Percentiles rank a stretch among this genome's conserved stretches.
These are phyloP conservation scores for Cephus cinctus DNA, from an alignment of 1,140 invertebrate genomes.

Conservation along the genomic window DNA sequence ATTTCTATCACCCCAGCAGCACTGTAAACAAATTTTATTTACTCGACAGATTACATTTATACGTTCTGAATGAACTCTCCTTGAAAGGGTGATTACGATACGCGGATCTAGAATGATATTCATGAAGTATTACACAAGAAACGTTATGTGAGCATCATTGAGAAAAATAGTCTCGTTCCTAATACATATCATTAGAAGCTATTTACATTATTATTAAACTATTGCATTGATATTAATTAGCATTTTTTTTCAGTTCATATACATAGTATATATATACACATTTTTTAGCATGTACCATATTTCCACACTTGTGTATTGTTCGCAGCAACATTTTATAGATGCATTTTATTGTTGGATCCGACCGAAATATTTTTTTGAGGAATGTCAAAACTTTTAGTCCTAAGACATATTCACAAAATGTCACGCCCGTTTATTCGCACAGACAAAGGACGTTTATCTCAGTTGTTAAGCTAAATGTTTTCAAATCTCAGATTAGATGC, in stretches of 20 bases:
- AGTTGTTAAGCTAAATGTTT: neutral
- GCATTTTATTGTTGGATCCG: neutral
- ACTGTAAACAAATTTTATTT: constrained; percentile 12
- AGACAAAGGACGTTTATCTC: neutral
- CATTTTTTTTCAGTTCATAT: neutral
- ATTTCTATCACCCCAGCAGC: constrained; percentile 29
- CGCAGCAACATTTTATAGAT: no score
- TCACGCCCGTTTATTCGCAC: neutral
- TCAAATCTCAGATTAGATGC: no score
- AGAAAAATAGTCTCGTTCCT: neutral
- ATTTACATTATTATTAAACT: neutral
- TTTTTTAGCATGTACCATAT: neutral
- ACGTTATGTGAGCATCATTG: neutral
- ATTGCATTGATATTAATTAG: neutral
- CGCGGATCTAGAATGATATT: no score
- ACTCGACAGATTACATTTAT: neutral
- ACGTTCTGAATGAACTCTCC: neutral
- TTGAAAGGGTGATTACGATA: no score
- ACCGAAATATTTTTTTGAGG: neutral
- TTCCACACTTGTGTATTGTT: neutral
- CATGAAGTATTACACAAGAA: neutral
- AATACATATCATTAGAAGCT: neutral
- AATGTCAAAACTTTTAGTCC: neutral
- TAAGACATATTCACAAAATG: neutral
- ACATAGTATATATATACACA: no score